Base-by-base conservation (phyloP, 2,797 vertebrate genomes). In the Enteromius paludinosus region DNA sequence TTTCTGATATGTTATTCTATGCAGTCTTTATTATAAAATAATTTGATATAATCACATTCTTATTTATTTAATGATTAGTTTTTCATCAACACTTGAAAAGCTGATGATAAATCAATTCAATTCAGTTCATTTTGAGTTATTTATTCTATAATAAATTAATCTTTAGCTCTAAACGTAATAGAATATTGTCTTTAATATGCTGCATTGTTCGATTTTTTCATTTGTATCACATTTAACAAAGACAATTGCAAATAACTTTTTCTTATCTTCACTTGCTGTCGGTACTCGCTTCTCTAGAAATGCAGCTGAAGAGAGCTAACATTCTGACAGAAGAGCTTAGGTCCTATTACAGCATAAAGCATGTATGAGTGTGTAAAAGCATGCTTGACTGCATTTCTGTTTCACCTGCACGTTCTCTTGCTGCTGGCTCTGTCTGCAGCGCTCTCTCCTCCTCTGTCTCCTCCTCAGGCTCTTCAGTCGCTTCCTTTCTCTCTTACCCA, bases 401-500 rank as follows among this genome's bases (percentile, higher is more conserved):
- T 68, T 92, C 68, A 95, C 94, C 94, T 94, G 92, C 89, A 84
- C 87, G 84, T 87, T 92, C 52, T 93, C 93, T 75, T 91, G 93
- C 84, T 90, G 90, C 87, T 97, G 94, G 80, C 93, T 96, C 85
- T 96, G 95, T 45, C 95, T 92, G 95, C 95, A 95, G 74, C 84
- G 89, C 87, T 97, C 96, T 84, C 45, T 92, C 83, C 93, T 94
- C 84, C 90, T 95, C 83, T 95, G 95, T 87, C 95, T 97, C 85
- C 94, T 95, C 84, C 94, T 94, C 84, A 96, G 86, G 88, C 90
- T 96, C 91, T 95, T 97, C 35, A 95, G 89, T 83, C 94, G 95
- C 90, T 93, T 97, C 87, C 91, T 96, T 90, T 97, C 96, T 88
- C 92, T 94, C 86, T 94, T 96, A 82, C 75, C 95, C 83, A 94